Base-by-base conservation (phyloP, 92 coral and sea anemone genomes). In the Zoanthus sociatus region DNA sequence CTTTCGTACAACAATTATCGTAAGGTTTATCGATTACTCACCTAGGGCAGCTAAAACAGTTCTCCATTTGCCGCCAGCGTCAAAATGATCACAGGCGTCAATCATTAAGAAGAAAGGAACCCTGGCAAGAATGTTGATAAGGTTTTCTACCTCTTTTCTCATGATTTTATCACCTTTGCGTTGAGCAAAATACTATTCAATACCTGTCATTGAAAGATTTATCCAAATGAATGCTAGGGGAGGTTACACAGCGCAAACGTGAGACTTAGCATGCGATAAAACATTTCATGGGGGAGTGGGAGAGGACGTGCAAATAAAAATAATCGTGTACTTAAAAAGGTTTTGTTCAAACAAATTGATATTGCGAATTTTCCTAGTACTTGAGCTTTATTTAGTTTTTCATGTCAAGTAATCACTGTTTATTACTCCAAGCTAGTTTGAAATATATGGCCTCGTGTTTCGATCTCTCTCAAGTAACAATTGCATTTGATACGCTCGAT, bases 71-170 rank as follows among this genome's bases (percentile, higher is more conserved):
- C 86, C 83, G 69, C 90, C 87, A 46, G 89, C 78, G 12, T 90
- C 90, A 63, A 83, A 88, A 16, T 64, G 76, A 73, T 91, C 87
- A 1, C 89, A 90, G 1, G 90, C 84, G 55, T 91, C 94, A 20
- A 91, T 84, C 87, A 88, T 84, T 37, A 88, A 79, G 46, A 91
- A 91, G 94, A 91, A 91, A 2, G 94, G 94, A 71, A 91, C 87
- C 55, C 94, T 79, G 47, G 94, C 94, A 33, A 91, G 72, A 70
- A 91, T 91, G 45, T 91, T 91, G 6, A 91, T 56, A 70, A 88
- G 85, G 47, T 91, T 71, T 66, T 68, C 91, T 11, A 79, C n/a
- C 8, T 88, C 87, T 46, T 54, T 83, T 79, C 84, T 91, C 71
- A 86, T 63, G 73, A 54, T 90, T 48, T 30, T 61, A 26, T 4